Evolutionary conservation across 2,113 vertebrate species (phyloP).

Genomic region (Brachypteracias leptosomus): DNA sequence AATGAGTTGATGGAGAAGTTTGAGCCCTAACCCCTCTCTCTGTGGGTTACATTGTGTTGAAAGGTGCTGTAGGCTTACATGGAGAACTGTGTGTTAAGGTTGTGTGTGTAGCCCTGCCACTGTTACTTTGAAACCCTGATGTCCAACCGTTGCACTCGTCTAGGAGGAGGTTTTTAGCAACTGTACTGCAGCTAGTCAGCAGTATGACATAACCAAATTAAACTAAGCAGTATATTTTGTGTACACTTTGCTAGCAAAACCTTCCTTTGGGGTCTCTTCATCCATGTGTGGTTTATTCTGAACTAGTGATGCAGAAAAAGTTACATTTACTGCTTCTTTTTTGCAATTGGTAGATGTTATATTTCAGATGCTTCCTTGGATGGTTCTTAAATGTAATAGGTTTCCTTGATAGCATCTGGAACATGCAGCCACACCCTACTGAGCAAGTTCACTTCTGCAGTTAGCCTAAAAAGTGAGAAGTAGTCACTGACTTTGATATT

Average conservation of each 20-base stretch:
- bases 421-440: not conserved
- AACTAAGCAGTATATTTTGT: not conserved
- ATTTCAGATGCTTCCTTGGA: not conserved
- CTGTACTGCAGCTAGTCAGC: not conserved
- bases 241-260: not conserved
- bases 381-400: not conserved
- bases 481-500: not conserved
- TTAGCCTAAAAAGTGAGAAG: not conserved
- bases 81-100: not conserved
- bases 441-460: not conserved
- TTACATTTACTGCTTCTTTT: not conserved
- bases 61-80: not conserved
- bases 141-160: not conserved
- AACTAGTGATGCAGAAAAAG: not conserved
- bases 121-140: not conserved
- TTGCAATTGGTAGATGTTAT: not conserved
- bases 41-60: accelerated
- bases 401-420: not conserved
- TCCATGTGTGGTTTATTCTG: not conserved
- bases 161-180: not conserved
- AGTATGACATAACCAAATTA: not conserved
- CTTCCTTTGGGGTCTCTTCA: not conserved
- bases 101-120: not conserved
- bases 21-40: not conserved
- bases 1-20: not conserved